Conservation (phyloP, 2,113 vertebrate genomes). For the Bos javanicus region DNA sequence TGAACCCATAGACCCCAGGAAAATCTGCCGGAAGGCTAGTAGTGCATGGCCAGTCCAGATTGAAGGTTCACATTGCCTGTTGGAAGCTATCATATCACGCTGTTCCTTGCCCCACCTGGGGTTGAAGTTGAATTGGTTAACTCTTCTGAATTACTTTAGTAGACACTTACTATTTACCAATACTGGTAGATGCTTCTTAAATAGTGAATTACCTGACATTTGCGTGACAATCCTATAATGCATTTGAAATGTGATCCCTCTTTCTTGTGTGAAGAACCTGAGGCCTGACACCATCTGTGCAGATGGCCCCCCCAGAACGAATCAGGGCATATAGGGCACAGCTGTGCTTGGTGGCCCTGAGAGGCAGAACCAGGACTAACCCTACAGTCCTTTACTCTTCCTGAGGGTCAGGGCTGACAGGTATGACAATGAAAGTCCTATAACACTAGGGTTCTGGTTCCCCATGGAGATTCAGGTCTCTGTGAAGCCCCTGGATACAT, state of each 20-base stretch:
- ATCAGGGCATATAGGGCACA: too few relatives aligned
- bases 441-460: neutral
- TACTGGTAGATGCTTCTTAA: neutral
- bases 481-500: neutral
- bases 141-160: neutral
- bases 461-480: neutral
- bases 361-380: neutral
- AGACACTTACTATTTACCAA: neutral
- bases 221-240: neutral
- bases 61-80: neutral
- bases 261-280: neutral
- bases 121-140: neutral
- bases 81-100: neutral
- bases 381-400: neutral
- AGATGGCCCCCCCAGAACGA: neutral
- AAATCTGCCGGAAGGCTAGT: neutral
- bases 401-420: neutral
- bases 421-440: neutral
- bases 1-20: neutral
- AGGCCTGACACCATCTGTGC: neutral
- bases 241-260: neutral
- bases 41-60: neutral
- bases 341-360: neutral
- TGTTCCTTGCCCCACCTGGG: neutral
- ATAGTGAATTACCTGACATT: neutral